Percentiles rank a stretch among this genome's conserved stretches.
Evolutionary conservation across 2,113 vertebrate genomes (phyloP).

Genomic region (Tetrao urogallus): DNA sequence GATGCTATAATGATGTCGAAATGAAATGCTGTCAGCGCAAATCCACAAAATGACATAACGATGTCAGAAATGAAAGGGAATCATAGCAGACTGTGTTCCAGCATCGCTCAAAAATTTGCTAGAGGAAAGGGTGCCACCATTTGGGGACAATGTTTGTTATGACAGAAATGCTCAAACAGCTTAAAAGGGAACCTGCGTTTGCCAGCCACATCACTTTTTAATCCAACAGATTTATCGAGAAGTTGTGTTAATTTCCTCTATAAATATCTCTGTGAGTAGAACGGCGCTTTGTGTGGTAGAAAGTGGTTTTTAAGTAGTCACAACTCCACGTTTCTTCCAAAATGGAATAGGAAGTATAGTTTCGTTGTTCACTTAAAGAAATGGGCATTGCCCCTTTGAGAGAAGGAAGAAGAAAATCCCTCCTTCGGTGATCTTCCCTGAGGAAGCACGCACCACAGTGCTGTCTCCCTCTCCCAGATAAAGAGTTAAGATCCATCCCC

Average conservation of each 20-base stretch:
- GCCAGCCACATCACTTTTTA: constrained; percentile 59
- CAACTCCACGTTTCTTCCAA: constrained; percentile 31
- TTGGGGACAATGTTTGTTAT: constrained; percentile 75
- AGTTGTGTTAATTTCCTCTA: constrained; percentile 63
- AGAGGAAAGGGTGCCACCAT: constrained; percentile 67
- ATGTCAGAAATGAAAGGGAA: constrained; percentile 79
- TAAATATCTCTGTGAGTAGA: constrained; percentile 56
- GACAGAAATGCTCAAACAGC: constrained; percentile 74
- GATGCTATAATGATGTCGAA: constrained; percentile 72
- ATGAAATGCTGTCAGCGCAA: constrained; percentile 78
- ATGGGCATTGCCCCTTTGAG: constrained; percentile 28
- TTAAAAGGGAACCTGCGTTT: constrained; percentile 65
- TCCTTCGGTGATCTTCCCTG: background rate
- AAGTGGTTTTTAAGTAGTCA: constrained; percentile 34
- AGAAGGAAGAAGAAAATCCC: constrained; percentile 24
- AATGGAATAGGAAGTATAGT: background rate
- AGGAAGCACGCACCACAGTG: background rate
- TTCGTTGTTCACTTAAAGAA: constrained; percentile 13
- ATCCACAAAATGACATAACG: constrained; percentile 72
- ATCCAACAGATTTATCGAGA: constrained; percentile 71
- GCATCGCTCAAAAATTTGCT: constrained; percentile 71
- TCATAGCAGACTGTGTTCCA: constrained; percentile 71
- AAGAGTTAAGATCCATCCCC: background rate
- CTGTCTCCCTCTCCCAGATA: background rate
- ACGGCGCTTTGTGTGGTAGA: background rate